Percentiles rank a stretch among this genome's conserved stretches.
Evolutionary conservation across 1,140 invertebrate species (phyloP).

Genomic region (Meloidogyne exigua): DNA sequence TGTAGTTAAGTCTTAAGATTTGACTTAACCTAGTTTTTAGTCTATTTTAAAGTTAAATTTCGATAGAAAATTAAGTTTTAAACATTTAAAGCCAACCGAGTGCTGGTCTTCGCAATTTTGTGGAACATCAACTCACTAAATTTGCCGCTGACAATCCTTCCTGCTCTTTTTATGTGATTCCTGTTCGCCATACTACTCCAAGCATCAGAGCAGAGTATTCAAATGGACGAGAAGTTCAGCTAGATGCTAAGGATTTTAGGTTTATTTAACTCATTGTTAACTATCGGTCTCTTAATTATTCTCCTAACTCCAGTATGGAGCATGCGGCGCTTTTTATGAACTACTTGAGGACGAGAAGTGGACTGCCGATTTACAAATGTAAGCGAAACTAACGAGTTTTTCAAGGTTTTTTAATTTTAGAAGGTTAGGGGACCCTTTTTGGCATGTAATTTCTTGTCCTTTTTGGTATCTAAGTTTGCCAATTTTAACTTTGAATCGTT

Average conservation of each 20-base stretch:
- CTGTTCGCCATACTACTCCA: constrained; percentile 36
- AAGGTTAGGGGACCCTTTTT: no score
- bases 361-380: constrained; percentile 47
- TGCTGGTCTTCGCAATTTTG: constrained; percentile 48
- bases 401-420: constrained; percentile 24
- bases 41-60: no score
- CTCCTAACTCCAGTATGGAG: constrained; percentile 43
- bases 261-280: no score
- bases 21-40: no score
- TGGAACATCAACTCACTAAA: constrained; percentile 30
- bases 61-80: no score
- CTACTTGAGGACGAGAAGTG: constrained; percentile 38
- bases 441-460: not conserved
- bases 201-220: constrained; percentile 48
- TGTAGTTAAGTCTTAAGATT: no score
- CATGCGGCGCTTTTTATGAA: constrained; percentile 40
- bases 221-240: constrained; percentile 46
- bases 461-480: not conserved
- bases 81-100: constrained; percentile 34
- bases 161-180: constrained; percentile 49
- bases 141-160: constrained; percentile 46
- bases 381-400: not conserved
- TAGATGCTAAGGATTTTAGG: constrained; percentile 43
- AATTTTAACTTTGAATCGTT: no score
- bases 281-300: constrained; percentile 19